Base-by-base conservation (phyloP, 2,888 invertebrate genomes). In the Calameuta idolon region DNA sequence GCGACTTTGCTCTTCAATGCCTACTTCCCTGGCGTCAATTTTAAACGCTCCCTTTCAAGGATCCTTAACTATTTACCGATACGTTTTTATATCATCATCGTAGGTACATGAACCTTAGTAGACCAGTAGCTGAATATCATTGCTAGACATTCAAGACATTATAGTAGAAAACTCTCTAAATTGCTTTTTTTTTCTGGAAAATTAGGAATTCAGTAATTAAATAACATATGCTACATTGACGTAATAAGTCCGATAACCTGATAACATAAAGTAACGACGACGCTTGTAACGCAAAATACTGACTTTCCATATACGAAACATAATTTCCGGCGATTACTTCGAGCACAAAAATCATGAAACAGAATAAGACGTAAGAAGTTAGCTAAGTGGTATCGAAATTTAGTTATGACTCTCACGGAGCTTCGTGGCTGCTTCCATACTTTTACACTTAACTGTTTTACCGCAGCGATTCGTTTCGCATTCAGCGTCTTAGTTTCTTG, bases 1-100 rank as follows among this genome's bases (percentile, higher is more conserved):
- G 80, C 74, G 79, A 23, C 69, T 69, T 71, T 55, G 35, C 33
- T 69, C 37, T 69, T 34, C 33, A 71, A 34, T 31, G 71, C 34
- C 15, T 31, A 31, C 30, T 71, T 71, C 11, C 31, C 12, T 71
- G 71, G 71, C 23, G 30, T 71, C 71, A 30, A 30, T 30, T 71
- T 71, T 71, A 71, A 71, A 15, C 30, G 9, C 23, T 55, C 23
- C 55, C 23, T 23, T 5, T 23, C 9, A 23, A 55, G 55, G 55
- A 23, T 55, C 55, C 55, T 55, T 23, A 55, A 23, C 23, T 55
- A 23, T 5, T 5, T 23, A 55, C 9, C 23, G 55, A 55, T 55
- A 55, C 55, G 15, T 55, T 55, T 55, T 23, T 55, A 55, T 55
- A 55, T 55, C 9, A 23, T 55, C 23, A 5, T 23, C 55, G 55